Evolutionary conservation across 2,797 vertebrate species (phyloP), one percentile per base, ranked within the genome.

Genomic region (Limnodromus scolopaceus): DNA sequence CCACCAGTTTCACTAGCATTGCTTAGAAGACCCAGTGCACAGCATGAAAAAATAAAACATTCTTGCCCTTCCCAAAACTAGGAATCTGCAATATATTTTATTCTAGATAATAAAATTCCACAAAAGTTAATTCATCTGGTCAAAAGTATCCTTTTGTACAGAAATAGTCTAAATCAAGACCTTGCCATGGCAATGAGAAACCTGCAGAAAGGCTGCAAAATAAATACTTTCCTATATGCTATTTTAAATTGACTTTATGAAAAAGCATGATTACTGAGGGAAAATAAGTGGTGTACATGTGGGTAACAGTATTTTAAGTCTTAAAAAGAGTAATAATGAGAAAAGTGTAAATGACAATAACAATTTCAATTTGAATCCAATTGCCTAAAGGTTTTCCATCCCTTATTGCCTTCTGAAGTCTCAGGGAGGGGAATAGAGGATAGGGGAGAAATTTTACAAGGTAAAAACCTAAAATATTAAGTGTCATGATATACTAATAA

Each of bases 11-110:
- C 78, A 82, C 84, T 49, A 92, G 84, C 95, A 77, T 86, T 97
- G 95, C 93, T 97, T 90, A 92, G 70, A 95, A 96, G 96, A 97
- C 93, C 91, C 79, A 66, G 94, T 94, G 90, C 92, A 95, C 92
- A 94, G 93, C 92, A 41, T 74, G 92, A 87, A 94, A 96, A 89
- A 92, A 94, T 45, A 95, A 87, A 93, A 95, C 86, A 81, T 88
- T 97, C 89, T 84, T 92, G 96, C 95, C 96, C 93, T 97, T 96
- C 92, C 94, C 97, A 43, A 92, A 95, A 92, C 83, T 74, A 95
- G 93, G 89, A 78, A 95, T 91, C 89, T 96, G 89, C 89, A 92
- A 96, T 92, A 92, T 79, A 96, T 86, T 84, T 92, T 86, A 86
- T 93, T 96, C 94, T 96, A 96, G 68, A 41, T 90, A 95, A 89